Conservation (phyloP, 2,888 invertebrate species). For the Balanococcus diminutus region DNA sequence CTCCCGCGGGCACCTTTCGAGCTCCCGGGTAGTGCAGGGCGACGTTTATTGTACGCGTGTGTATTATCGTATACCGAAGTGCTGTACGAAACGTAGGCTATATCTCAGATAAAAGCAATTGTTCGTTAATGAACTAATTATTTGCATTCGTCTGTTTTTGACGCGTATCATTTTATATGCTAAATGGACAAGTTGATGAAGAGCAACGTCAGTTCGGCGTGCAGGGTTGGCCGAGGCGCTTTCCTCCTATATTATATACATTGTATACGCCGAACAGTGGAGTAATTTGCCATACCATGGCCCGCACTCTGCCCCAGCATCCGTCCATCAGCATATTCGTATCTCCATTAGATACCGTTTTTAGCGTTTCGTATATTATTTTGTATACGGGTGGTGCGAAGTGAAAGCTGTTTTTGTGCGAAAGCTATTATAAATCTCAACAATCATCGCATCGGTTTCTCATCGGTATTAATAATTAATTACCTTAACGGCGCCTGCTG, state of each 20-base stretch:
- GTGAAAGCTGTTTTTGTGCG: neutral
- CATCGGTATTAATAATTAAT: constrained; percentile 25
- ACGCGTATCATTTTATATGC: constrained; percentile 52
- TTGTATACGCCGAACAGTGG: neutral
- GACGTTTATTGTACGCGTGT: neutral
- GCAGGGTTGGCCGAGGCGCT: neutral
- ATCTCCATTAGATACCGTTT: neutral
- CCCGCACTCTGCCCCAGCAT: neutral
- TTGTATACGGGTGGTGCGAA: neutral
- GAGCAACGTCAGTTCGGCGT: neutral
- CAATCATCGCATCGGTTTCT: constrained; percentile 23
- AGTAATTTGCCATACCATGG: neutral
- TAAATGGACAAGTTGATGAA: constrained; percentile 48
- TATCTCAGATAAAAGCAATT: constrained; percentile 54
- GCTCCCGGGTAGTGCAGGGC: neutral
- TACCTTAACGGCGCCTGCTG: neutral
- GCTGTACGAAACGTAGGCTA: constrained; percentile 47
- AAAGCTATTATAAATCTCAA: constrained; percentile 10
- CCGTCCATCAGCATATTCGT: neutral
- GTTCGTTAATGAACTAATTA: constrained; percentile 55
- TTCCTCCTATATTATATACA: neutral
- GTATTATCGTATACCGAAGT: constrained; percentile 45
- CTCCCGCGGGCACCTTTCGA: neutral
- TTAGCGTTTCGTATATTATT: neutral
- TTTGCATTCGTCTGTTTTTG: constrained; percentile 55